A percentile compares a stretch with the other conserved stretches of the same genome.
Conservation (phyloP, 2,888 invertebrate species). For the Euphydryas editha region DNA sequence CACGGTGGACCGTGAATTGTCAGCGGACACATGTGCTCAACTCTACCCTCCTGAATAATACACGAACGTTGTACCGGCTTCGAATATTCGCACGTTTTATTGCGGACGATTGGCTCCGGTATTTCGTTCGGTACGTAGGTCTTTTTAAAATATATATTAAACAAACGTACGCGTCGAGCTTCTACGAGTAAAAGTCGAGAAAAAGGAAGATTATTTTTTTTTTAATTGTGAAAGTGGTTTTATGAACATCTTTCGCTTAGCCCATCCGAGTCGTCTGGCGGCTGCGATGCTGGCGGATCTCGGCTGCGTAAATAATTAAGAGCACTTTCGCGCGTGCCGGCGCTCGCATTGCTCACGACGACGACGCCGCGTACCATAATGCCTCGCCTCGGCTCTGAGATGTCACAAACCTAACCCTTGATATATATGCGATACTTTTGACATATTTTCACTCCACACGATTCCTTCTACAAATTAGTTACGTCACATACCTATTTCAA, state of each 20-base stretch:
- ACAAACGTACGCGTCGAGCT: constrained; percentile 36
- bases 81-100: constrained; percentile 70
- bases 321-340: constrained; percentile 51
- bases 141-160: constrained; percentile 40
- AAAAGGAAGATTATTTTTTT: background rate
- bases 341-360: constrained; percentile 1
- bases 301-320: constrained; percentile 75
- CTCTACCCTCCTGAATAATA: constrained; percentile 68
- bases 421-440: background rate
- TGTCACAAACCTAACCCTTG: constrained; percentile 9
- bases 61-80: constrained; percentile 63
- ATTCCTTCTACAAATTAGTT: background rate
- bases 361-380: background rate
- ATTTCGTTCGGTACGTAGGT: constrained; percentile 23
- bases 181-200: constrained; percentile 31
- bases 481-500: background rate
- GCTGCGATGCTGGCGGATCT: constrained; percentile 50
- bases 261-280: constrained; percentile 39
- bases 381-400: background rate
- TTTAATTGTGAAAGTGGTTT: background rate
- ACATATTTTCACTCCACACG: background rate
- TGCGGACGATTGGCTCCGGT: constrained; percentile 68
- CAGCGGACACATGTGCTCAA: constrained; percentile 69
- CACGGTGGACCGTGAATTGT: constrained; percentile 55
- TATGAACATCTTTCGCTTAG: constrained; percentile 31